phyloP scores from a whole-genome alignment of 2,113 vertebrate genomes.

The Prunella fulvescens region DNA sequence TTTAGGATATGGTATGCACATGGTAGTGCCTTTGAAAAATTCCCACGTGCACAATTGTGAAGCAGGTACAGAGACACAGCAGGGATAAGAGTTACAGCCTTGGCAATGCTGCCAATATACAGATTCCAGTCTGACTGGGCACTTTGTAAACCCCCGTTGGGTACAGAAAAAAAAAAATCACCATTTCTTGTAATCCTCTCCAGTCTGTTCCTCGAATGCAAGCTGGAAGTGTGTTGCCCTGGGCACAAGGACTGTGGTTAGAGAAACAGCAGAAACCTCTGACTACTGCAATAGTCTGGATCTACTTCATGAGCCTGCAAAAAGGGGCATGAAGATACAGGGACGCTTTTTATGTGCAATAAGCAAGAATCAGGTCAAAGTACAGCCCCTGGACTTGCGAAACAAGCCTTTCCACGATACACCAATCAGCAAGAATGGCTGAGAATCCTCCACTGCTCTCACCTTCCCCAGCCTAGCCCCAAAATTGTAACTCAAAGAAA shows the following conservation, averaged over 20 bases:
- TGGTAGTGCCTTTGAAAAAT: not conserved
- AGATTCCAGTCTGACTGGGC: not conserved
- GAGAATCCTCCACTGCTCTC: slow-evolving; percentile 22
- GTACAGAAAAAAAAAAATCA: not conserved
- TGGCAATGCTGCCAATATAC: not conserved
- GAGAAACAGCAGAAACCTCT: not conserved
- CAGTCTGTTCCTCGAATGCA: not conserved
- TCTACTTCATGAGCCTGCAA: not conserved
- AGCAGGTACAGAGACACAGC: not conserved
- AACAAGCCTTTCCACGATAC: slow-evolving; percentile 9
- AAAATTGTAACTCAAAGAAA: not conserved
- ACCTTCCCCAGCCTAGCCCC: slow-evolving; percentile 18
- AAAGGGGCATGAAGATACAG: not conserved
- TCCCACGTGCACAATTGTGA: not conserved
- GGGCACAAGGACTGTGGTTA: not conserved
- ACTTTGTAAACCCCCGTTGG: not conserved
- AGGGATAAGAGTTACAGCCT: not conserved
- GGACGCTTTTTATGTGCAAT: not conserved
- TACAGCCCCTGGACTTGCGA: slow-evolving; percentile 7
- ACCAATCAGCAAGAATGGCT: slow-evolving; percentile 2
- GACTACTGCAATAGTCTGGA: not conserved
- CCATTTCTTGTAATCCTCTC: not conserved
- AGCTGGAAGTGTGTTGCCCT: not conserved
- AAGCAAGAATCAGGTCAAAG: slow-evolving; percentile 52
- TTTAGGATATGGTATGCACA: not conserved